Evolutionary conservation across 2,888 invertebrate species (phyloP), one percentile per base, ranked within the genome.

Genomic region (Linnaemya vulpina): DNA sequence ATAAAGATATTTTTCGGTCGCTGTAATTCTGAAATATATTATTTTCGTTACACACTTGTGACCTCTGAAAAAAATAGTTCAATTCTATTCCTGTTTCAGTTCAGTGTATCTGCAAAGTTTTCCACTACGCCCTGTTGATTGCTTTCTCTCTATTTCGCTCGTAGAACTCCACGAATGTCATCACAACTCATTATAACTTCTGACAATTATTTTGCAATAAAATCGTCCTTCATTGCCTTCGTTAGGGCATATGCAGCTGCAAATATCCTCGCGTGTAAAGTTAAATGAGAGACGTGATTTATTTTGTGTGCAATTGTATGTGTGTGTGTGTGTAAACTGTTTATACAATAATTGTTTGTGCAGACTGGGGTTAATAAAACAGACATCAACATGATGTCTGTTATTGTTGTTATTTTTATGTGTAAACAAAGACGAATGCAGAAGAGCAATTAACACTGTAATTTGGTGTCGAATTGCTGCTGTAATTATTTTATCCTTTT

Each of bases 381-480:
- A 13, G 30, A 25, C n/a, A 22, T 38, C 17, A 38, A 8, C 38
- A 35, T 35, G 3, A 20, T 1, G 20, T 3, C 4, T 4, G 17
- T 49, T n/a, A 1, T 15, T 46, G 5, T 51, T 25, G 3, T 30
- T 9, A 17, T 10, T 60, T 35, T 17, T 35, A 35, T 30, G 1
- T 0, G 2, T 7, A 30, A n/a, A 58, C n/a, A 58, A 10, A 17
- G 38, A 20, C 11, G 20, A 38, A 5, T 62, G 40, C 22, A 15
- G 13, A 53, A 68, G 13, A 40, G 15, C 20, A 40, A 70, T 53
- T 55, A 70, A 70, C 38, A 20, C 5, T 30, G 25, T 40, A 30
- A 58, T 58, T 71, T 58, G 46, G 30, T 13, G 17, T 71, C 43
- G 58, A 43, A 71, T 53, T 22, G 9, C 40, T 55, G n/a, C 7